These are phyloP conservation scores for Microctonus aethiopoides DNA, from an alignment of 2,888 invertebrate species.

Conservation along the genomic window DNA sequence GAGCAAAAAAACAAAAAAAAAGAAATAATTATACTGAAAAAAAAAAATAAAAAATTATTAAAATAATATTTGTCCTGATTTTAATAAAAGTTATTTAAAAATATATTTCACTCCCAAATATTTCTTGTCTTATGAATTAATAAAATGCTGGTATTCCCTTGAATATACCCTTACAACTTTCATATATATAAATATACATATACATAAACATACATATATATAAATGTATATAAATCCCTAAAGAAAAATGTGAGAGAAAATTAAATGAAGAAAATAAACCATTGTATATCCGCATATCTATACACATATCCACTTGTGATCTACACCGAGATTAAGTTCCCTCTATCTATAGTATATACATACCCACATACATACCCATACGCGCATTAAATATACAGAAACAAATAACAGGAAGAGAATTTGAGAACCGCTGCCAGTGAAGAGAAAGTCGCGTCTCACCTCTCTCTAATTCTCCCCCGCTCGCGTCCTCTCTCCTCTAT, in stretches of 20 bases:
- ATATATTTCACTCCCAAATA: no score
- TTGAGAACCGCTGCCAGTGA: slow-evolving; percentile 60
- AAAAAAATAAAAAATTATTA: no score
- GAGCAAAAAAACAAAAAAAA: no score
- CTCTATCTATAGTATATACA: not conserved
- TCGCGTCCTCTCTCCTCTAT: not conserved
- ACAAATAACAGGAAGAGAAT: slow-evolving; percentile 60
- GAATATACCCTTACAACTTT: no score
- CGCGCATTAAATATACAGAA: no score
- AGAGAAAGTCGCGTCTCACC: slow-evolving; percentile 58
- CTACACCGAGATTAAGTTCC: not conserved
- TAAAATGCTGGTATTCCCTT: no score
- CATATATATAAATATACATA: not conserved
- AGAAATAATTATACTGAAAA: no score
- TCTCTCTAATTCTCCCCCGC: slow-evolving; percentile 7
- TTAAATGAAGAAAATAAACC: not conserved
- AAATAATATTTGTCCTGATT: no score
- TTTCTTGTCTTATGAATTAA: no score
- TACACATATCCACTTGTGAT: not conserved
- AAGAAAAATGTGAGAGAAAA: not conserved
- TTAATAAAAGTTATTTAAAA: no score
- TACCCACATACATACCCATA: not conserved
- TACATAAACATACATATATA: no score
- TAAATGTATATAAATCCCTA: not conserved
- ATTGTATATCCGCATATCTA: not conserved